A percentile compares a stretch with the other conserved stretches of the same genome.
These are phyloP conservation scores for Hestina assimilis DNA, from an alignment of 1,140 invertebrate genomes.

Conservation along the genomic window DNA sequence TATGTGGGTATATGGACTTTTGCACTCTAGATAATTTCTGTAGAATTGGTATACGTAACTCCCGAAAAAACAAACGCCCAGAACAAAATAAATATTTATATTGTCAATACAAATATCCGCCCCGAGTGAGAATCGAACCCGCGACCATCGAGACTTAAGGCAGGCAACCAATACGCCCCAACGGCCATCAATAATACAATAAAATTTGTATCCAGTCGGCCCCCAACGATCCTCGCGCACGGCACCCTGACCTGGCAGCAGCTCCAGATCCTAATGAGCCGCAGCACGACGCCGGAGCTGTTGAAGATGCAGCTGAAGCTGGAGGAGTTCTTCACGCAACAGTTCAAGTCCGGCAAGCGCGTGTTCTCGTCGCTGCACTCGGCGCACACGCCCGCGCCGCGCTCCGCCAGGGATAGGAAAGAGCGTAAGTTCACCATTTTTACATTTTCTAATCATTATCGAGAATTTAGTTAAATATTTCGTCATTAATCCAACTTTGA, in stretches of 20 bases:
- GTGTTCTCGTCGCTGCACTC: constrained; percentile 89
- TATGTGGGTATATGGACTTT: too few relatives aligned
- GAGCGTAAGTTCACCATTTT: constrained; percentile 79
- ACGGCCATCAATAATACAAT: too few relatives aligned
- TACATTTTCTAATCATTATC: not conserved
- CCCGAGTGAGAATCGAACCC: too few relatives aligned
- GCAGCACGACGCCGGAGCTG: constrained; percentile 97
- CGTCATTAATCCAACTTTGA: too few relatives aligned
- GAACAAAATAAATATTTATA: too few relatives aligned
- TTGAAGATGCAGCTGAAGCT: constrained; percentile 97
- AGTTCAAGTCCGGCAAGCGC: constrained; percentile 95
- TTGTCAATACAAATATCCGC: too few relatives aligned
- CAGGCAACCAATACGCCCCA: too few relatives aligned
- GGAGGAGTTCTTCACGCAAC: constrained; percentile 97
- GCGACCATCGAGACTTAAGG: too few relatives aligned
- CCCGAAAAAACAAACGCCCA: too few relatives aligned
- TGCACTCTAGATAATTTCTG: too few relatives aligned
- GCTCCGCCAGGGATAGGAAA: constrained; percentile 39
- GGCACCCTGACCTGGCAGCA: constrained; percentile 96
- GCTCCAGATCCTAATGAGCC: constrained; percentile 96
- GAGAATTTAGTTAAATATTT: not conserved
- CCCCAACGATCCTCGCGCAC: constrained; percentile 95
- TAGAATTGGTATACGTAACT: too few relatives aligned
- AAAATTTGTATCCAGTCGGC: constrained; percentile 76
- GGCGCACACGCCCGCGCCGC: constrained; percentile 31